Evolutionary conservation across 2,113 vertebrate genomes (phyloP), one percentile per base, ranked within the genome.

Genomic region (Epinephelus lanceolatus): DNA sequence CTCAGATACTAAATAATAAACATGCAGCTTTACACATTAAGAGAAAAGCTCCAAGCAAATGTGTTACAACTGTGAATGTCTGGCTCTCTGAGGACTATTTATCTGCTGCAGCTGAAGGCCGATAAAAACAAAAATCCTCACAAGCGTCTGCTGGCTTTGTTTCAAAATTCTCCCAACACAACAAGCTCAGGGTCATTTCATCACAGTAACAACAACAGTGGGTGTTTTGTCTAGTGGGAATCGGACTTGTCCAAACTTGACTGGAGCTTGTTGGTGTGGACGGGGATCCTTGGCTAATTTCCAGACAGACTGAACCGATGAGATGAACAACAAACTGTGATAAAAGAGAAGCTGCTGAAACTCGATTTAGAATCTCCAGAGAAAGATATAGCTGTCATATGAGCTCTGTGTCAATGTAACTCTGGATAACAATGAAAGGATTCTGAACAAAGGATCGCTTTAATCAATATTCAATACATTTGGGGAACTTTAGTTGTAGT

Each of bases 181-280:
- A 18, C 30, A 27, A 78, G 68, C 63, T 63, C 80, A 76, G 83
- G 73, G 86, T 83, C 81, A 78, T 55, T 81, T 56, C 61, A 10
- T 23, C 67, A 42, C 66, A 71, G 37, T 68, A 77, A n/a, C 70
- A 74, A 67, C 51, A 78, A 52, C 66, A 81, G 47, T 70, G 80
- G 82, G n/a, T 71, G 59, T 59, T 65, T 80, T 23, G 45, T 76
- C 77, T 67, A 4, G 25, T 0, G 73, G 57, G 80, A 83, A 61
- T 47, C 25, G 21, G 79, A 66, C 45, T 76, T 51, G 27, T 47
- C 56, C 2, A 13, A 53, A 76, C 30, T 76, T 8, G 60, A 21
- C 61, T 52, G 53, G 37, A 77, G 55, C 67, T 42, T 51, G 60
- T 78, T 2, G n/a, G 23, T 8, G 70, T 2, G 45, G 42, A 69